Percentiles rank a stretch among this genome's conserved stretches.
Evolutionary conservation across 2,888 invertebrate species (phyloP).

Genomic region (Rotaria macrura): DNA sequence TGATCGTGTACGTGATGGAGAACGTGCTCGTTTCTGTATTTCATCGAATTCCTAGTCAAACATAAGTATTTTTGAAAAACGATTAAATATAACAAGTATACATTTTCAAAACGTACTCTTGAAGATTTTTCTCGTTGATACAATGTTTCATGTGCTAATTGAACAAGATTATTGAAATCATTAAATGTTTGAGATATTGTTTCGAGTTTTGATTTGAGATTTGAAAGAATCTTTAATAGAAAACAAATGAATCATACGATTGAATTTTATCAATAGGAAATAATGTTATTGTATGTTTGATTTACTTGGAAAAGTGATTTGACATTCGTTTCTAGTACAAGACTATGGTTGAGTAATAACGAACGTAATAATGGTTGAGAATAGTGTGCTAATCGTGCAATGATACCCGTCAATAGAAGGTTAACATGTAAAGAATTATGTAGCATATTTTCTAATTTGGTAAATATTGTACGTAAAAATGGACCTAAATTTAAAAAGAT

Average conservation of each 20-base stretch:
- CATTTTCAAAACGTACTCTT: not conserved
- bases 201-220: constrained; percentile 20
- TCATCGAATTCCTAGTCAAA: not conserved
- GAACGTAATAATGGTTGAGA: constrained; percentile 78
- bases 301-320: constrained; percentile 76
- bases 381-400: constrained; percentile 73
- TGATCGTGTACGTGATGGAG: not conserved
- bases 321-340: constrained; percentile 76
- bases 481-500: constrained; percentile 54
- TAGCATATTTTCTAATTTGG: constrained; percentile 70
- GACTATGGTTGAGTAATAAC: constrained; percentile 71
- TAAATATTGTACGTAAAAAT: constrained; percentile 68
- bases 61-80: too few species aligned
- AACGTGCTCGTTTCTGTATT: not conserved
- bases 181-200: constrained; percentile 15
- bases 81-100: too few species aligned
- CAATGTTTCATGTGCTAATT: not conserved
- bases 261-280: too few species aligned
- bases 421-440: constrained; percentile 73
- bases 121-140: not conserved
- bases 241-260: not conserved
- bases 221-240: not conserved
- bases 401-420: constrained; percentile 72
- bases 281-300: too few species aligned
- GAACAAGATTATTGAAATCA: not conserved